phyloP scores from a whole-genome alignment of 2,113 vertebrate genomes.

The Peromyscus californicus region DNA sequence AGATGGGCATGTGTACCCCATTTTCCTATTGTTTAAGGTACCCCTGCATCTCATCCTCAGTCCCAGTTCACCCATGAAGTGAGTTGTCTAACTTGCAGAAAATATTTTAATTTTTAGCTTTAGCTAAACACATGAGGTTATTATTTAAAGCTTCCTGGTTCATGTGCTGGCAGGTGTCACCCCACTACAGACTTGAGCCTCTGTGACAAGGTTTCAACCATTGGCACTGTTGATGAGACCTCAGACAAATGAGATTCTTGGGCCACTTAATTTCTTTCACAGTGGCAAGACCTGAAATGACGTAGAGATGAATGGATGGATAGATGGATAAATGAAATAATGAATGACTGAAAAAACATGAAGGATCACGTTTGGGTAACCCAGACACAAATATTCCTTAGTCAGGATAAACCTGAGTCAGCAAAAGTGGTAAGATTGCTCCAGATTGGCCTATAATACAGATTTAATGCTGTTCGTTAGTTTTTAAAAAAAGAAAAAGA shows the following conservation, averaged over 20 bases:
- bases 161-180: not conserved
- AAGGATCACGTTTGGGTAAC: not conserved
- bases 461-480: not conserved
- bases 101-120: not conserved
- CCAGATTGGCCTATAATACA: not conserved
- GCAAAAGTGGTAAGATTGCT: not conserved
- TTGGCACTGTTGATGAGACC: not conserved
- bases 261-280: not conserved
- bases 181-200: not conserved
- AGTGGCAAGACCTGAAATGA: not conserved
- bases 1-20: not conserved
- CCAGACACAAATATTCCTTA: not conserved
- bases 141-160: not conserved
- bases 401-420: not conserved
- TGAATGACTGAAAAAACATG: not conserved
- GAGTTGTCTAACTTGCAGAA: not conserved
- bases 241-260: not conserved
- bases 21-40: not conserved
- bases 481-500: not conserved
- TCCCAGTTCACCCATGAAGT: not conserved
- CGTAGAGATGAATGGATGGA: not conserved
- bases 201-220: not conserved
- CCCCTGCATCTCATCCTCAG: not conserved
- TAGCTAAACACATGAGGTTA: not conserved
- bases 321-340: not conserved